Conservation (phyloP, 2,797 vertebrate genomes). For the Enteromius paludinosus region DNA sequence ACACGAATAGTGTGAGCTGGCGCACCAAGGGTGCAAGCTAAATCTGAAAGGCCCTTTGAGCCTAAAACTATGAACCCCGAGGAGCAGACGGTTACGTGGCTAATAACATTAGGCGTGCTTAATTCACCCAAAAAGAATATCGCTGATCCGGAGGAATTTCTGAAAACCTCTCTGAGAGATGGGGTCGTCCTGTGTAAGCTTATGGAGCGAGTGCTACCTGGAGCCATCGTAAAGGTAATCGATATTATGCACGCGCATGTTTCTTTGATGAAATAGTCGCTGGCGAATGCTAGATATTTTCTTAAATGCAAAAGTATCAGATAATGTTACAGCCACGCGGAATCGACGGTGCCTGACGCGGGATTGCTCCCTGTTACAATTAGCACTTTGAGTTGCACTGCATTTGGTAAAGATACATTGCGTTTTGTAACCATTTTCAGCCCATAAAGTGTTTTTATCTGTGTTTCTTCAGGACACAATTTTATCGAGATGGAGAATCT, state of each 20-base stretch:
- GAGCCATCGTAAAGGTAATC: slow-evolving; percentile 87
- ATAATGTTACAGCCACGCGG: background rate
- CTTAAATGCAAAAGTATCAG: background rate
- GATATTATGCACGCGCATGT: background rate
- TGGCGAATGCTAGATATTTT: background rate
- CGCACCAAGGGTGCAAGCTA: slow-evolving; percentile 61
- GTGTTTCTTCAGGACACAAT: background rate
- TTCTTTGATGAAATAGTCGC: background rate
- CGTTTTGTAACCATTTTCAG: background rate
- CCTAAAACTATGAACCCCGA: slow-evolving; percentile 89
- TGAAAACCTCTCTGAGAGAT: slow-evolving; percentile 90
- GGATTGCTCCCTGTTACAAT: background rate
- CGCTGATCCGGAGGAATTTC: slow-evolving; percentile 90
- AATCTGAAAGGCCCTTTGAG: slow-evolving; percentile 59
- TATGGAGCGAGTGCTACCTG: slow-evolving; percentile 87
- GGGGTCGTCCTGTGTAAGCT: slow-evolving; percentile 94
- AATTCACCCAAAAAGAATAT: slow-evolving; percentile 96
- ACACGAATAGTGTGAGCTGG: slow-evolving; percentile 73
- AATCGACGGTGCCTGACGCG: background rate
- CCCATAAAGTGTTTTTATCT: background rate
- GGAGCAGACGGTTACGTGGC: slow-evolving; percentile 95
- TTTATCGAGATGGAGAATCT: slow-evolving; percentile 41
- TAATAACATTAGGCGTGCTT: slow-evolving; percentile 94
- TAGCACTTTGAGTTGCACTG: background rate
- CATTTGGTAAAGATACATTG: background rate